Evolutionary conservation across 92 coral and sea anemone genomes (phyloP), one percentile per base, ranked within the genome.

Genomic region (Phenganax subtilis): DNA sequence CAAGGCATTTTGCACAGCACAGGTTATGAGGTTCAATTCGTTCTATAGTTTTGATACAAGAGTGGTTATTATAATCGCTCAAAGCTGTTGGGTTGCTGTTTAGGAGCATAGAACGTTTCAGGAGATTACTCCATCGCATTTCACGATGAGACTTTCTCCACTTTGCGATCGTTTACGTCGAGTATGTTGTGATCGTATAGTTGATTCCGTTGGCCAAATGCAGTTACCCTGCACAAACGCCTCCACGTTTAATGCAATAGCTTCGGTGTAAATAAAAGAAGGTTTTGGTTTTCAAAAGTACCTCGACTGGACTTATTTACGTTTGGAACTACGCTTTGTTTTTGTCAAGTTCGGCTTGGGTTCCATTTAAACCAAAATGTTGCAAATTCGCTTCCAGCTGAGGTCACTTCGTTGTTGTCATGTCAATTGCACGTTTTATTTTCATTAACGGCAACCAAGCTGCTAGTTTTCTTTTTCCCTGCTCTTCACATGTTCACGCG

Each of bases 361-460:
- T 79, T 79, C 83, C 47, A 79, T 79, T 79, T 76, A 54, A 53
- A 53, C 61, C 55, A 51, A 79, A 79, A 79, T 79, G 83, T 79
- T 79, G 83, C 83, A 79, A 79, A 79, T 79, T 65, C 73, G 17
- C 28, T 51, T 20, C 62, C n/a, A 65, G 71, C 71, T 62, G 71
- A 30, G 73, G 31, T 79, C 74, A 65, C 65, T 63, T 63, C 62
- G 44, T 63, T 77, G 71, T 77, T 54, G 74, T 65, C 83, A 54
- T 65, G 83, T 79, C 83, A 47, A 63, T 54, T 79, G 83, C 83
- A 79, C 59, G 60, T 51, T 47, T 57, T 59, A 57, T 31, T 29
- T 63, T 64, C 52, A 27, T 64, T 25, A 55, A 64, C 73, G 37
- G 83, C 62, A 73, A 6, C 77, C 54, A 52, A 14, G 16, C 28